Evolutionary conservation across 2,888 invertebrate species (phyloP).

Genomic region (Hemicrepidius hirtus): DNA sequence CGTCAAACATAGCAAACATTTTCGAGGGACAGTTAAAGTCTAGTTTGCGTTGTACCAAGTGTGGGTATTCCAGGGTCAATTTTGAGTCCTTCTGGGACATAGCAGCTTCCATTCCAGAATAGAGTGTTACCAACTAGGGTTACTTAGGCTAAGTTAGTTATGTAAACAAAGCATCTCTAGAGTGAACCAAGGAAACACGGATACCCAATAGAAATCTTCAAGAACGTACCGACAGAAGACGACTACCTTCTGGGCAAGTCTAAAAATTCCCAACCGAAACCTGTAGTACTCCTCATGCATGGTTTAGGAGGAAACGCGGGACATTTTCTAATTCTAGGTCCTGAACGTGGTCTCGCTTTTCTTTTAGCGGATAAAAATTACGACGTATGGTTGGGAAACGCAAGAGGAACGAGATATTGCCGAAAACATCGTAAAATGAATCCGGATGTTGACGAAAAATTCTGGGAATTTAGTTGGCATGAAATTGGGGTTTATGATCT

Average conservation of each 20-base stretch:
- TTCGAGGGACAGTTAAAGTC: too few species aligned
- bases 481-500: slow-evolving; percentile 85
- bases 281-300: slow-evolving; percentile 82
- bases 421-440: slow-evolving; percentile 70
- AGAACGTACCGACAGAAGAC: slow-evolving; percentile 69
- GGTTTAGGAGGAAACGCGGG: slow-evolving; percentile 84
- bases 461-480: slow-evolving; percentile 78
- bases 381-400: slow-evolving; percentile 78
- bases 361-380: slow-evolving; percentile 72
- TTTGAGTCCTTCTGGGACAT: too few species aligned
- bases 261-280: slow-evolving; percentile 59
- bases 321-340: slow-evolving; percentile 83
- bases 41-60: too few species aligned
- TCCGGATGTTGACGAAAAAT: slow-evolving; percentile 63
- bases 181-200: slow-evolving; percentile 61
- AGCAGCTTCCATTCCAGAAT: too few species aligned
- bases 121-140: too few species aligned
- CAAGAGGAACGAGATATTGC: slow-evolving; percentile 76
- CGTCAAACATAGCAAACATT: too few species aligned
- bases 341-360: slow-evolving; percentile 73
- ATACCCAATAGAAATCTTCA: slow-evolving; percentile 69
- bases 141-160: too few species aligned
- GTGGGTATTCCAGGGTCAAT: too few species aligned
- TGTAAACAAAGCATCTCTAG: too few species aligned
- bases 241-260: slow-evolving; percentile 70